A percentile compares a stretch with the other conserved stretches of the same genome.
These are phyloP conservation scores for Pogonomyrmex barbatus DNA, from an alignment of 1,140 invertebrate species.

Conservation along the genomic window DNA sequence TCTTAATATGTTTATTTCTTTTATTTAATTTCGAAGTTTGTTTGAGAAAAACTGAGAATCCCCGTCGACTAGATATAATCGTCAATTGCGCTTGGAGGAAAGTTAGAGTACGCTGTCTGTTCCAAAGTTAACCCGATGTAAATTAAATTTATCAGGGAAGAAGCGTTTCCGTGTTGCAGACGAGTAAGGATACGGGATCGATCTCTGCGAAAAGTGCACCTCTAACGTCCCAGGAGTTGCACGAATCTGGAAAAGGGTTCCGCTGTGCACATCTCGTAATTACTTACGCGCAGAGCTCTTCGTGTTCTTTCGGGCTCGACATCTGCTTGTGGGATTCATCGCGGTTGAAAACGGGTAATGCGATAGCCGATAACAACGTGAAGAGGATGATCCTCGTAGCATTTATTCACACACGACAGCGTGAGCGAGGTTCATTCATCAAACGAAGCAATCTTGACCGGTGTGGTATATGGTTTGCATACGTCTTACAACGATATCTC, in stretches of 20 bases:
- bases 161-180: slow-evolving; percentile 72
- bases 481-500: slow-evolving; percentile 6
- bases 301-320: slow-evolving; percentile 23
- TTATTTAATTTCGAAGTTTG: slow-evolving; percentile 28
- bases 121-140: slow-evolving; percentile 69
- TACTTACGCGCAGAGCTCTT: slow-evolving; percentile 53
- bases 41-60: slow-evolving; percentile 46
- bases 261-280: slow-evolving; percentile 54
- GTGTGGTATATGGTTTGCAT: background rate
- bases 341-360: slow-evolving; percentile 21
- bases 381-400: slow-evolving; percentile 36
- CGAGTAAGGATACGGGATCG: slow-evolving; percentile 59
- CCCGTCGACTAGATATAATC: slow-evolving; percentile 53
- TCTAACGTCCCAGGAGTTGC: slow-evolving; percentile 49
- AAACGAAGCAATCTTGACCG: slow-evolving; percentile 4
- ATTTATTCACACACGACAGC: slow-evolving; percentile 28
- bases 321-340: slow-evolving; percentile 41
- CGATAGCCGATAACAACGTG: slow-evolving; percentile 30
- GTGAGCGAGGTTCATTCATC: slow-evolving; percentile 21
- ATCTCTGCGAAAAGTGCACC: slow-evolving; percentile 49
- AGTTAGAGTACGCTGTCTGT: slow-evolving; percentile 57
- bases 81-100: slow-evolving; percentile 59
- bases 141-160: slow-evolving; percentile 77
- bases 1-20: slow-evolving; percentile 33
- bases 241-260: slow-evolving; percentile 61